Evolutionary conservation across 2,888 invertebrate genomes (phyloP).

Genomic region (Eilema depressum): DNA sequence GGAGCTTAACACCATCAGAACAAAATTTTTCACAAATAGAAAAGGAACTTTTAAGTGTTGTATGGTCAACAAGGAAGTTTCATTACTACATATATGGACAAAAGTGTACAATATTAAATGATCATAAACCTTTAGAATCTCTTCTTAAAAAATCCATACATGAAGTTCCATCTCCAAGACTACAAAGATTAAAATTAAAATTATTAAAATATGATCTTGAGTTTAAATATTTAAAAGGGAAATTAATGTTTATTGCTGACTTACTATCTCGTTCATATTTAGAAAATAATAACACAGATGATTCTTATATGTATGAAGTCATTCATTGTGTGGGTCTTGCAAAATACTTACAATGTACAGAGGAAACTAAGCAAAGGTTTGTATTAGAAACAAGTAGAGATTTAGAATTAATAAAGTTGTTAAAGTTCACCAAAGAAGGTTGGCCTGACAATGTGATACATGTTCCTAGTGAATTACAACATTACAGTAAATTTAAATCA

Average conservation of each 20-base stretch:
- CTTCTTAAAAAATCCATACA: neutral
- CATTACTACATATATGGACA: slow-evolving; percentile 37
- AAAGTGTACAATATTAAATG: neutral
- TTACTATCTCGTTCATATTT: neutral
- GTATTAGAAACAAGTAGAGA: too few species aligned
- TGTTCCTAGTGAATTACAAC: too few species aligned
- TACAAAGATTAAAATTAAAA: slow-evolving; percentile 6
- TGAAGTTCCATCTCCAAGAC: neutral
- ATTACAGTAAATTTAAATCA: too few species aligned
- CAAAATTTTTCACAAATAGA: slow-evolving; percentile 59
- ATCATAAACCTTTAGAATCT: slow-evolving; percentile 10
- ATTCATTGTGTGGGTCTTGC: too few species aligned
- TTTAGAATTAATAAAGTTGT: too few species aligned
- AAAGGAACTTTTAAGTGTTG: slow-evolving; percentile 63
- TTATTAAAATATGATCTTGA: neutral
- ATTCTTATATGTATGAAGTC: too few species aligned
- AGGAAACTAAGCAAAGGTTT: too few species aligned
- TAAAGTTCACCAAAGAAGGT: too few species aligned
- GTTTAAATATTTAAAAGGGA: neutral
- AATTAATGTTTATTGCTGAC: neutral
- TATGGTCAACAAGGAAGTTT: slow-evolving; percentile 58
- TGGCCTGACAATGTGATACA: too few species aligned
- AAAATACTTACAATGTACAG: too few species aligned
- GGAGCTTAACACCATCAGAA: slow-evolving; percentile 25
- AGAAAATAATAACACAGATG: neutral